Conservation (phyloP, 2,888 invertebrate species). For the Iphiclides podalirius region DNA sequence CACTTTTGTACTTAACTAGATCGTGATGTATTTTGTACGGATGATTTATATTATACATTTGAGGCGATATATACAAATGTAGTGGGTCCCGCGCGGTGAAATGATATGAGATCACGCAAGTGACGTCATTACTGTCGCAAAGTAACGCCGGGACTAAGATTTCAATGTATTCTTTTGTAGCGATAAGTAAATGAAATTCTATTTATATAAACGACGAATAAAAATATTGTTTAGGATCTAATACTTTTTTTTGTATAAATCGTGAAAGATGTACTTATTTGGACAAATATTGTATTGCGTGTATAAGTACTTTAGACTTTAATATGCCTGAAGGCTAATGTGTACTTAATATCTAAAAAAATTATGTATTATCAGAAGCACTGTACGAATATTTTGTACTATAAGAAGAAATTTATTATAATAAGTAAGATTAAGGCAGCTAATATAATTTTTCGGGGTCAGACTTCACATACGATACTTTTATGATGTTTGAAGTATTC, state of each 20-base stretch:
- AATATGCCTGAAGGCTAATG: neutral
- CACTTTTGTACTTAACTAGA: neutral
- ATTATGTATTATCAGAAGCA: too few species aligned
- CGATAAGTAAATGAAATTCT: slow-evolving; percentile 11
- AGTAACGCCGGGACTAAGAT: neutral
- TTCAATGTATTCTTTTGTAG: slow-evolving; percentile 3
- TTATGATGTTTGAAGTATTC: too few species aligned
- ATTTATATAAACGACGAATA: slow-evolving; percentile 6
- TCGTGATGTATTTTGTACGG: neutral
- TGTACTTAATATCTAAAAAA: neutral
- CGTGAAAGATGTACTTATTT: neutral
- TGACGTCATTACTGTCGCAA: neutral
- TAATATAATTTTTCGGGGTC: neutral
- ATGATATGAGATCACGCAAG: neutral
- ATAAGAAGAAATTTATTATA: neutral
- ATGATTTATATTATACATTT: neutral
- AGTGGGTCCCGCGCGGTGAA: neutral
- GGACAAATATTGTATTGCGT: neutral
- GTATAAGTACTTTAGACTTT: neutral
- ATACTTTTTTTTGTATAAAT: neutral
- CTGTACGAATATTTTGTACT: too few species aligned
- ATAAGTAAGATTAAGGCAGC: neutral
- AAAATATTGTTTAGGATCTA: neutral
- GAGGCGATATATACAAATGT: neutral
- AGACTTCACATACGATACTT: too few species aligned